These are phyloP conservation scores for Micromys minutus DNA, from an alignment of 2,113 vertebrate genomes.

Conservation along the genomic window DNA sequence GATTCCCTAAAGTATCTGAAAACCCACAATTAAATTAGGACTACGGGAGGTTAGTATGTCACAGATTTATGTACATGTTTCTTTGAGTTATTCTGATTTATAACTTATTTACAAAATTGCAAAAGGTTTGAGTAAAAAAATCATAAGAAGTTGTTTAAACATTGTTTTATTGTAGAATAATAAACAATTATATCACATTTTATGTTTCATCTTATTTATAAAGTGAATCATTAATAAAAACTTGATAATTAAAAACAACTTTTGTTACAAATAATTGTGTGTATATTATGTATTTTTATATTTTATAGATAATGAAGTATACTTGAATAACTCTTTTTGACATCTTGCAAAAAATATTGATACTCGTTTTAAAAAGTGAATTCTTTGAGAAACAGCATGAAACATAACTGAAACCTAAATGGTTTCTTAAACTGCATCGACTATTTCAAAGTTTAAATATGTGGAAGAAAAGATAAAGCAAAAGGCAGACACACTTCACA, in stretches of 20 bases:
- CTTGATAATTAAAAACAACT: constrained; percentile 45
- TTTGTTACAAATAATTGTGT: constrained; percentile 1
- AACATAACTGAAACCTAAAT: constrained; percentile 3
- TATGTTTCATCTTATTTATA: neutral
- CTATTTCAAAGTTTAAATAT: constrained; percentile 37
- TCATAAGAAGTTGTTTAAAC: neutral
- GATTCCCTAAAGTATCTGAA: constrained; percentile 27
- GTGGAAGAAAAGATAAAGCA: neutral
- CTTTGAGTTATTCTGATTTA: constrained; percentile 44
- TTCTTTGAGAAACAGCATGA: constrained; percentile 34
- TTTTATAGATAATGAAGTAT: constrained; percentile 43
- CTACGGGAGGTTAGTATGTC: neutral
- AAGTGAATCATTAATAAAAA: constrained; percentile 48
- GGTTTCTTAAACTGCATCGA: constrained; percentile 36
- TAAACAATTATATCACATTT: neutral
- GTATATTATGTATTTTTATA: neutral
- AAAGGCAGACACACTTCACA: constrained; percentile 14
- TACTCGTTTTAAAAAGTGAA: constrained; percentile 13
- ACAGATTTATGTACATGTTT: neutral
- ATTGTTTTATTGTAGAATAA: constrained; percentile 3
- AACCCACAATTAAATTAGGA: constrained; percentile 53
- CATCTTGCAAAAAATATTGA: neutral
- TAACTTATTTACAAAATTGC: constrained; percentile 49
- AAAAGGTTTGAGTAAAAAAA: constrained; percentile 48
- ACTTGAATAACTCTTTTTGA: neutral